Percentiles rank a stretch among this genome's conserved stretches.
phyloP scores from a whole-genome alignment of 2,113 vertebrate species.

The Myotis davidii region DNA sequence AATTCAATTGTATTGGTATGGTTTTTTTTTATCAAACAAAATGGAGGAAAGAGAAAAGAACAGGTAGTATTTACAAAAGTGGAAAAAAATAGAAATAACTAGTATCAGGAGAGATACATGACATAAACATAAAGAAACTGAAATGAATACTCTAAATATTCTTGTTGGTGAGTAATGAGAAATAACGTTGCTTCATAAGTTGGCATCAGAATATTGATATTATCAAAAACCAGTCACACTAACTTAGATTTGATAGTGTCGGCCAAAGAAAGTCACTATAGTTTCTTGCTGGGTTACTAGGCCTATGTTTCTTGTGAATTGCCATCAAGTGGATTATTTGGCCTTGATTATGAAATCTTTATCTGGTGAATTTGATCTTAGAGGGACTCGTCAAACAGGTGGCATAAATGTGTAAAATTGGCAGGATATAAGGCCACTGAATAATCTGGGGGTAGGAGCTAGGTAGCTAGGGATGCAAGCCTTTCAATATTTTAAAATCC shows the following conservation, averaged over 20 bases:
- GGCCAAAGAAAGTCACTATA: not conserved
- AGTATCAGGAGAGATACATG: not conserved
- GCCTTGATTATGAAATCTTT: constrained; percentile 2
- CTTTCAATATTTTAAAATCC: not conserved
- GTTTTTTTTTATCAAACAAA: constrained; percentile 26
- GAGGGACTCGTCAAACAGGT: not conserved
- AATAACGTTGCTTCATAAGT: not conserved
- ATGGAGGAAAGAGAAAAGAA: not conserved
- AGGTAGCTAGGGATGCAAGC: not conserved
- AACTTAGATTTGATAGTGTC: not conserved
- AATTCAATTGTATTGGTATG: not conserved
- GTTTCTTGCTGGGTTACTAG: not conserved
- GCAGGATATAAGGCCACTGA: not conserved
- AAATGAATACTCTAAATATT: not conserved
- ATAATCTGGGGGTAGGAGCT: not conserved
- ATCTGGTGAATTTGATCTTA: not conserved
- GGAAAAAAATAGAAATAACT: not conserved
- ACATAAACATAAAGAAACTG: not conserved
- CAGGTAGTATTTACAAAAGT: not conserved
- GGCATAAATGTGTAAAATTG: not conserved
- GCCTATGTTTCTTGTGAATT: not conserved
- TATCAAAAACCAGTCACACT: not conserved
- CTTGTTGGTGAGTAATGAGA: not conserved
- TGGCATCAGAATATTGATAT: not conserved
- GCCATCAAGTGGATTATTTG: not conserved